These are phyloP conservation scores for Hormiphora californensis DNA, from an alignment of 37 sponge, comb jelly and placozoan genomes.

Conservation along the genomic window DNA sequence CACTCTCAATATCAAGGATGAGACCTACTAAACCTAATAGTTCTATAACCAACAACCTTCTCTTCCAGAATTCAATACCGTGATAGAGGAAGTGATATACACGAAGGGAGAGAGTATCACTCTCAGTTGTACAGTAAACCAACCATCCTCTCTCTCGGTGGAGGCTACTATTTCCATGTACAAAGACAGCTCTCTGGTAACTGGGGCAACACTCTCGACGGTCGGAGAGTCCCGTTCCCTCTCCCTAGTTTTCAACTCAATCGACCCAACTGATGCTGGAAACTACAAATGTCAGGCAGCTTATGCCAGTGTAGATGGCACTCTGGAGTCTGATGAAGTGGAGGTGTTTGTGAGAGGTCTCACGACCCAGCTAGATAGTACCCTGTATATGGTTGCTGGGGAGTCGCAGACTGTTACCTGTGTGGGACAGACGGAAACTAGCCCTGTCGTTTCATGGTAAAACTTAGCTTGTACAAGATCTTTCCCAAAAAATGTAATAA, in stretches of 20 bases:
- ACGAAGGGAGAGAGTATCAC: neutral
- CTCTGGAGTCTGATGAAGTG: neutral
- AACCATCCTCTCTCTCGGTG: neutral
- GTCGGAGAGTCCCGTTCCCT: neutral
- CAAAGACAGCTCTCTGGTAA: neutral
- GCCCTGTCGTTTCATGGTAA: conserved; percentile 8
- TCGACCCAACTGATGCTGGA: neutral
- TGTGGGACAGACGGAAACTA: conserved; percentile 1
- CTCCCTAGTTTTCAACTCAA: neutral
- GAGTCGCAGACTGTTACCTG: neutral
- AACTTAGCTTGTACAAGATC: too few relatives aligned
- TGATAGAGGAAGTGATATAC: neutral
- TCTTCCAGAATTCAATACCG: neutral
- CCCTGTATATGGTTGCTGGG: neutral
- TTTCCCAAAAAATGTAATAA: too few relatives aligned
- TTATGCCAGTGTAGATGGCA: neutral
- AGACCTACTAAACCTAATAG: too few relatives aligned
- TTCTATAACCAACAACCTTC: neutral
- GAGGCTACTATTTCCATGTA: neutral
- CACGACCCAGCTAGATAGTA: neutral
- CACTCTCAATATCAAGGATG: too few relatives aligned
- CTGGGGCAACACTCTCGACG: neutral
- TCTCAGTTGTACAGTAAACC: neutral
- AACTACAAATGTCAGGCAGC: neutral
- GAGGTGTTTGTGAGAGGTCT: neutral